These are phyloP conservation scores for Eurytoma californica DNA, from an alignment of 2,888 invertebrate species.

Conservation along the genomic window DNA sequence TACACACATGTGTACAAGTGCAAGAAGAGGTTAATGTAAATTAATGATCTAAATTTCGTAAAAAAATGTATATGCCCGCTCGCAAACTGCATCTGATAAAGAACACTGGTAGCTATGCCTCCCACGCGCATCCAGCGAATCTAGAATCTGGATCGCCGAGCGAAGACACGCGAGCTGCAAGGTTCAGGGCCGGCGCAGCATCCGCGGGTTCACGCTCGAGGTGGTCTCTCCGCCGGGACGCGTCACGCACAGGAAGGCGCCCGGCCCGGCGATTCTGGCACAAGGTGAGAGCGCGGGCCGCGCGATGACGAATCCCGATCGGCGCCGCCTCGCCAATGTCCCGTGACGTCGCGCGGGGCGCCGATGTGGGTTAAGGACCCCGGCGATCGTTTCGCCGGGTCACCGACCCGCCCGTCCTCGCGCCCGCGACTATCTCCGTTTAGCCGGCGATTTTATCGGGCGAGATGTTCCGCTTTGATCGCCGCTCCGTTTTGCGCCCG, in stretches of 20 bases:
- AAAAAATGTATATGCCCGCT: too few relatives aligned
- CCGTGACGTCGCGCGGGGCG: slow-evolving; percentile 21
- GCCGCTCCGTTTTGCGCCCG: too few relatives aligned
- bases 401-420: too few relatives aligned
- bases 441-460: too few relatives aligned
- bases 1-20: too few relatives aligned
- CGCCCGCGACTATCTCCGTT: too few relatives aligned
- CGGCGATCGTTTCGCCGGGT: neutral
- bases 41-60: too few relatives aligned
- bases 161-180: neutral
- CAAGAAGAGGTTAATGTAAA: too few relatives aligned
- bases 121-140: neutral
- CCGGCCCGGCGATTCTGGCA: slow-evolving; percentile 59
- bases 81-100: too few relatives aligned
- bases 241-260: slow-evolving; percentile 41
- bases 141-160: neutral
- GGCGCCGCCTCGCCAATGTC: slow-evolving; percentile 2
- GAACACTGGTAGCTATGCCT: too few relatives aligned
- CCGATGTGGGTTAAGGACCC: slow-evolving; percentile 34
- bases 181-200: neutral
- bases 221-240: neutral
- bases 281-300: slow-evolving; percentile 61
- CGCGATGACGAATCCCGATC: slow-evolving; percentile 40
- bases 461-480: too few relatives aligned
- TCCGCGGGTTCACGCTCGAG: neutral